Conservation (phyloP, 2,797 vertebrate species). For the Pangasius macronema region DNA sequence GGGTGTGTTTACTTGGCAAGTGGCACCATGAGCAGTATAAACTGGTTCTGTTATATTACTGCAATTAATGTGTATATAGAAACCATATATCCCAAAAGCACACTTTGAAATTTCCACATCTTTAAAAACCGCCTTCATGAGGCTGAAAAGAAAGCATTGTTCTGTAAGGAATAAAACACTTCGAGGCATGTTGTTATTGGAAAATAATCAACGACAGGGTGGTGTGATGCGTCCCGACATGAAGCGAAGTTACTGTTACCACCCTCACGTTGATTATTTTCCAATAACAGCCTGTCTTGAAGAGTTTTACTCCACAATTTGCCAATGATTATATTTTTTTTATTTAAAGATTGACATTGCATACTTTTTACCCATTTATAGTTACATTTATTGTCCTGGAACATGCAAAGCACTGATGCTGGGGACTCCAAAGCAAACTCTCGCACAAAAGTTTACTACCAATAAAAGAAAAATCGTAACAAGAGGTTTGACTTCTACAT, state of each 20-base stretch:
- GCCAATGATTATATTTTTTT: neutral
- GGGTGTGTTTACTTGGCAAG: neutral
- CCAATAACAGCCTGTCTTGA: neutral
- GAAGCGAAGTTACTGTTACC: neutral
- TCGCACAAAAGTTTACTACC: neutral
- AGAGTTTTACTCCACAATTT: neutral
- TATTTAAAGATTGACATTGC: neutral
- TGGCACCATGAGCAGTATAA: neutral
- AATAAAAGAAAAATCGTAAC: neutral
- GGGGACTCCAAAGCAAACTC: too few relatives aligned
- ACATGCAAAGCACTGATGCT: neutral
- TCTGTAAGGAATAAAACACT: neutral
- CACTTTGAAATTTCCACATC: neutral
- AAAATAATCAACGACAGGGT: neutral
- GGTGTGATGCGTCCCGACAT: neutral
- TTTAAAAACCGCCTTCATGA: neutral
- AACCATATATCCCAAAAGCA: neutral
- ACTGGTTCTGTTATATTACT: neutral
- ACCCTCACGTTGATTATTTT: too few relatives aligned
- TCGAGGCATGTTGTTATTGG: too few relatives aligned
- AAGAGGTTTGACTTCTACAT: neutral
- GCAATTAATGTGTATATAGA: neutral
- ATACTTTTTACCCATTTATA: too few relatives aligned
- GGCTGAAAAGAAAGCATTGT: neutral
- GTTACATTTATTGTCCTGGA: neutral